phyloP scores from a whole-genome alignment of 2,113 vertebrate species.

The Mormoops blainvillei region DNA sequence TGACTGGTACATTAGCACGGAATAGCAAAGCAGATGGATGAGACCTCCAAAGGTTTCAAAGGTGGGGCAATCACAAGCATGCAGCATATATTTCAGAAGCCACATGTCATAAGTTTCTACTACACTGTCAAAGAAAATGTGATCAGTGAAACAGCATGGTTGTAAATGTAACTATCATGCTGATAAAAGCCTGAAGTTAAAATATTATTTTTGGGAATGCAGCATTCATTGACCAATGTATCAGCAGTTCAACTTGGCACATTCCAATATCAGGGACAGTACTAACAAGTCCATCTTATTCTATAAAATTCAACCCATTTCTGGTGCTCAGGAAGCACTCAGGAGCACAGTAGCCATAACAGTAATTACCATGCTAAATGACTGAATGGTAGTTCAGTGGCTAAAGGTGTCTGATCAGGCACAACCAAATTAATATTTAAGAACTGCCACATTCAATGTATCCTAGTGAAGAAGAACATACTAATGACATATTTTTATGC shows the following conservation, averaged over 20 bases:
- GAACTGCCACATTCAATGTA: neutral
- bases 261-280: neutral
- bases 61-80: neutral
- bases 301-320: neutral
- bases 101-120: neutral
- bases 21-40: neutral
- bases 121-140: neutral
- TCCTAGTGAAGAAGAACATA: neutral
- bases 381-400: neutral
- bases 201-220: neutral
- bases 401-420: neutral
- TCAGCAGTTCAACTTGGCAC: neutral
- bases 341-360: accelerated
- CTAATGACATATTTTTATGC: neutral
- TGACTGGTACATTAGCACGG: neutral
- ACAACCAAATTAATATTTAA: slow-evolving; percentile 5
- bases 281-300: neutral
- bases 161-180: neutral
- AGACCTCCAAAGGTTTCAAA: accelerated
- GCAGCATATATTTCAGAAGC: neutral
- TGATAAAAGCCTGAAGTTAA: neutral
- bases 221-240: neutral
- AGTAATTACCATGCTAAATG: neutral
- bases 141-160: neutral
- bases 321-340: neutral